These are phyloP conservation scores for Siphlonurus alternatus DNA, from an alignment of 2,888 invertebrate genomes.

Conservation along the genomic window DNA sequence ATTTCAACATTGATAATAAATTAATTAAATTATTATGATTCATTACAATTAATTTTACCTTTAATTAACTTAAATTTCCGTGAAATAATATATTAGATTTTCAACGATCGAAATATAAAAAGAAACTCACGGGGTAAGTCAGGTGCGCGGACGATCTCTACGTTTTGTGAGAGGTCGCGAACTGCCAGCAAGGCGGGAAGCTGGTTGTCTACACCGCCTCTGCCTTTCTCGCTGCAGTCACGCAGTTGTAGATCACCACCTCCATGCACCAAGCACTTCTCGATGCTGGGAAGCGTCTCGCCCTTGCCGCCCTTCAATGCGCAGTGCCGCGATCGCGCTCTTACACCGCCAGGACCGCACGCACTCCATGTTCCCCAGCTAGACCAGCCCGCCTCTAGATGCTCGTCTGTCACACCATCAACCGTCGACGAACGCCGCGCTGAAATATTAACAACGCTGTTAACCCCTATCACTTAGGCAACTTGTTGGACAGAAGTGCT, in stretches of 20 bases:
- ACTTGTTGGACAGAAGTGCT: background rate
- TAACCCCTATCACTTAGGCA: background rate
- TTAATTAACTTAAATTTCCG: no score
- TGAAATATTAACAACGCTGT: background rate
- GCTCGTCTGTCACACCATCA: background rate
- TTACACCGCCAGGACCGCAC: slow-evolving; percentile 15
- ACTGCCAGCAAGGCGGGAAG: background rate
- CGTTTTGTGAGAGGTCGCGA: background rate
- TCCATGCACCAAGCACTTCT: slow-evolving; percentile 15
- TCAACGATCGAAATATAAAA: no score
- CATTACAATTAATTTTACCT: no score
- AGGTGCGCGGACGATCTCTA: background rate
- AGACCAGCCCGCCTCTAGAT: slow-evolving; percentile 12
- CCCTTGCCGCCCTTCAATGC: slow-evolving; percentile 15
- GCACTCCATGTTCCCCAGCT: slow-evolving; percentile 16
- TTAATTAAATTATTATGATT: no score
- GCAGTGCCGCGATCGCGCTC: slow-evolving; percentile 16
- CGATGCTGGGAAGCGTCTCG: slow-evolving; percentile 13
- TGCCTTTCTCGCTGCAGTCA: slow-evolving; percentile 12
- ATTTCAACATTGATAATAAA: no score
- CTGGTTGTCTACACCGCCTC: background rate
- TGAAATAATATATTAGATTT: no score
- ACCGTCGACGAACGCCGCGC: background rate
- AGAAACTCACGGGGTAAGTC: background rate
- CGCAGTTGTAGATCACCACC: slow-evolving; percentile 15